Evolutionary conservation across 2,888 invertebrate species (phyloP), one percentile per base, ranked within the genome.

Genomic region (Chydorus sphaericus): DNA sequence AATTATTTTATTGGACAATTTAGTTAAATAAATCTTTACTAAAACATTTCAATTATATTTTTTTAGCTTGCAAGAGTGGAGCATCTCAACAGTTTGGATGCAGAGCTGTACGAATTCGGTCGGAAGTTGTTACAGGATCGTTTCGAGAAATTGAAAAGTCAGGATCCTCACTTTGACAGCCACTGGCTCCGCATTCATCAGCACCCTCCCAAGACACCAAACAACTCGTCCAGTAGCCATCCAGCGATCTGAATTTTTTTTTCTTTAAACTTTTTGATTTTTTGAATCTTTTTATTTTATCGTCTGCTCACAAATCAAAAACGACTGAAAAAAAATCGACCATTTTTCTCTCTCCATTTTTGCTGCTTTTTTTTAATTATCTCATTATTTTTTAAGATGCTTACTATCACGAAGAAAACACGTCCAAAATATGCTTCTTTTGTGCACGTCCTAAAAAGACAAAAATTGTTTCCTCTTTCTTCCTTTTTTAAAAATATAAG

Each of bases 91-190:
- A 78, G 81, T 60, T 76, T 97, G 61, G 97, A 98, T 70, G 76
- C 92, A 57, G 86, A 93, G 72, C 77, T 98, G 55, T 98, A 97
- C 70, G 81, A 85, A 62, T 97, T 85, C 73, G 96, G 96, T 53
- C 85, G 86, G 70, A 81, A 82, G 68, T 77, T 96, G 62, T 82
- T 96, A 70, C 66, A 70, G 58, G 70, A 71, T 68, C 78, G 96
- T 66, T 90, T 92, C 71, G 79, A 83, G 68, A 80, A 80, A 63
- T 73, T 90, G 60, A 84, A 83, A 71, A 79, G 81, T 64, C 80
- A 83, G 60, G 90, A 91, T 71, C 73, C 77, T 29, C 82, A 88
- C 71, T 91, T 90, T 68, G 80, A 81, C 61, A 81, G 81, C 68
- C 80, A 89, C 63, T 90, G 48, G 44, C 31, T 38, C 10, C 30